These are phyloP conservation scores for Resseliella maxima DNA, from an alignment of 2,888 invertebrate genomes.

Conservation along the genomic window DNA sequence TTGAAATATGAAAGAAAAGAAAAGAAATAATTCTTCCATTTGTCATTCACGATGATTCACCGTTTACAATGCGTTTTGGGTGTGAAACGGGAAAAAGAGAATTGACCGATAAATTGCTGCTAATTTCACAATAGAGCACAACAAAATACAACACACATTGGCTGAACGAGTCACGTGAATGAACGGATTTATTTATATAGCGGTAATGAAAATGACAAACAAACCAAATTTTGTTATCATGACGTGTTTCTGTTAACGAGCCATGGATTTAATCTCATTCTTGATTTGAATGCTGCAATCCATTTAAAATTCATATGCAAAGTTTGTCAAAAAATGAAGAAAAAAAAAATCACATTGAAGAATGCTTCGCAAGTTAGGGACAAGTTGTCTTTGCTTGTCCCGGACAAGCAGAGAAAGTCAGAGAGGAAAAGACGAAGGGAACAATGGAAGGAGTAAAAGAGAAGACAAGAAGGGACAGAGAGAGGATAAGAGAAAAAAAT, in stretches of 20 bases:
- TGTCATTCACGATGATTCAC: not conserved
- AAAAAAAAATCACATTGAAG: no score
- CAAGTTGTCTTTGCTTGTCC: no score
- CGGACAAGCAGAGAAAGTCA: no score
- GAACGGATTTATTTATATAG: not conserved
- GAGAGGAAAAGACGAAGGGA: no score
- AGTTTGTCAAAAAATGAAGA: no score
- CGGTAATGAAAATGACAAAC: not conserved
- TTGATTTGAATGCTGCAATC: not conserved
- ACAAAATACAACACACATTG: no score
- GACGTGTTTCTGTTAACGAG: not conserved
- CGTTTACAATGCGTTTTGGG: not conserved
- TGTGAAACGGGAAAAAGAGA: conserved; percentile 8
- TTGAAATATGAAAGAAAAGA: no score
- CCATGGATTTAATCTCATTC: not conserved
- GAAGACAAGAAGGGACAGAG: no score
- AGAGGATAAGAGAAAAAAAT: no score
- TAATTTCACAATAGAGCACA: conserved; percentile 20
- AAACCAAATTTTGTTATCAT: conserved; percentile 14
- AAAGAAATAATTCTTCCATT: not conserved
- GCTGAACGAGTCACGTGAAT: not conserved
- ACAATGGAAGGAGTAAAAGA: no score
- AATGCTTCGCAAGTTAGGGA: no score
- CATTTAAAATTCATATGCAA: no score
- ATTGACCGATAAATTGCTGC: conserved; percentile 48